phyloP scores from a whole-genome alignment of 2,113 vertebrate genomes.

The Dasyornis broadbenti region DNA sequence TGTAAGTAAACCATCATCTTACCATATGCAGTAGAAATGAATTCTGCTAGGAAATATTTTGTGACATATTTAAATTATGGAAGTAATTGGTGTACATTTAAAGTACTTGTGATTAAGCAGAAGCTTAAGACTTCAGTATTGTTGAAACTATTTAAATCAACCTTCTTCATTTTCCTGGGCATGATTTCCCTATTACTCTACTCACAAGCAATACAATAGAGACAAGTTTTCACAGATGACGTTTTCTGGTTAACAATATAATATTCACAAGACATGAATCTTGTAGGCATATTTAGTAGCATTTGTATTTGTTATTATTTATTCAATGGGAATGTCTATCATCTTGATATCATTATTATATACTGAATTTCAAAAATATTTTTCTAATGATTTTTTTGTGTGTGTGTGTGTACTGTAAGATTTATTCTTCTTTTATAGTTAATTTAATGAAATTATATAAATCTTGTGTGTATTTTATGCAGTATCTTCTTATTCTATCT shows the following conservation, averaged over 20 bases:
- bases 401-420: fast-evolving
- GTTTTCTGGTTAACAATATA: background rate
- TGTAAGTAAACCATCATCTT: background rate
- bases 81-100: background rate
- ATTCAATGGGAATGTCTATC: background rate
- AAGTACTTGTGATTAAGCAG: background rate
- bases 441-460: background rate
- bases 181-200: background rate
- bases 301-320: background rate
- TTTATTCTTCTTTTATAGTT: background rate
- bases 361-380: background rate
- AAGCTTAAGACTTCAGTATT: background rate
- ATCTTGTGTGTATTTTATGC: background rate
- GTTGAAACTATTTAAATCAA: background rate
- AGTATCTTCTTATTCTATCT: background rate
- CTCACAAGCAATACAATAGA: background rate
- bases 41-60: background rate
- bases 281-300: background rate
- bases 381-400: background rate
- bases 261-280: background rate
- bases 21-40: background rate
- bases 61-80: background rate
- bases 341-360: background rate
- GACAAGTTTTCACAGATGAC: background rate
- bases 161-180: background rate